Evolutionary conservation across 2,888 invertebrate species (phyloP).

Genomic region (Agrenia bidenticulata): DNA sequence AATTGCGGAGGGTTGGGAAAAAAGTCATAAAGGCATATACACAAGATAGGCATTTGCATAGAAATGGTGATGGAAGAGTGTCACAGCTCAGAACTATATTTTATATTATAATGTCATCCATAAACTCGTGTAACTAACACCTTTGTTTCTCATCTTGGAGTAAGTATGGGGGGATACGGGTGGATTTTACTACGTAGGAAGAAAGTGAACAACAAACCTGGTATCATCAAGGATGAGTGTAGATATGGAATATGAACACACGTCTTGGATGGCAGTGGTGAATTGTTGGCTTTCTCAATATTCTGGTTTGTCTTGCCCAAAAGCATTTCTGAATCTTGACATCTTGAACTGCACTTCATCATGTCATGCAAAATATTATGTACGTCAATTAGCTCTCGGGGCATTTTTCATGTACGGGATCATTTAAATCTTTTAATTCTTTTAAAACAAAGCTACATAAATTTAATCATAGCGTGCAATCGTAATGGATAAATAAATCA

Average conservation of each 20-base stretch:
- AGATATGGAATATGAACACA: too few relatives aligned
- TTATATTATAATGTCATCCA: slow-evolving; percentile 16
- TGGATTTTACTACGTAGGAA: neutral
- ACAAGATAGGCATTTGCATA: slow-evolving; percentile 47
- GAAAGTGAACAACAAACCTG: too few relatives aligned
- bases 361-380: neutral
- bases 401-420: too few relatives aligned
- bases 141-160: slow-evolving; percentile 17
- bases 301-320: too few relatives aligned
- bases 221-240: too few relatives aligned
- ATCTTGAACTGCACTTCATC: slow-evolving; percentile 6
- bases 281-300: too few relatives aligned
- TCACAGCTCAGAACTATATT: slow-evolving; percentile 37
- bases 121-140: slow-evolving; percentile 26
- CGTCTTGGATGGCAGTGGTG: too few relatives aligned
- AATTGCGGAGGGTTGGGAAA: slow-evolving; percentile 43
- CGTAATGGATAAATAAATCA: too few relatives aligned
- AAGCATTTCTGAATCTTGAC: neutral
- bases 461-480: too few relatives aligned
- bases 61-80: slow-evolving; percentile 50
- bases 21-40: slow-evolving; percentile 46
- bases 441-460: too few relatives aligned
- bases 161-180: neutral
- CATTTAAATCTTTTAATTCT: too few relatives aligned
- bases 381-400: too few relatives aligned